phyloP scores from a whole-genome alignment of 2,113 vertebrate species.

The Ammospiza nelsoni region DNA sequence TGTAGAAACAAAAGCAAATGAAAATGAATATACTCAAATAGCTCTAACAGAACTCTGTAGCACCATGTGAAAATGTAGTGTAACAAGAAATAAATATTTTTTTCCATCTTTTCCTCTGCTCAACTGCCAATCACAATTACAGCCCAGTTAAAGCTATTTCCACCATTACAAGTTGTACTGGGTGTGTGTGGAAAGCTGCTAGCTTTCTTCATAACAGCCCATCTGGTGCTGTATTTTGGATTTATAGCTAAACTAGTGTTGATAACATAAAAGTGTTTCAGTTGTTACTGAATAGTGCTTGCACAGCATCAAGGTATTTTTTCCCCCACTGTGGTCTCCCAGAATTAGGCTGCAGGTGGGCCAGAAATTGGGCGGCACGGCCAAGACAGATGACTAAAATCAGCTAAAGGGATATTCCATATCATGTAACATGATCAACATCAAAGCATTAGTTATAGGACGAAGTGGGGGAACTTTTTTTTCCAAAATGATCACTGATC shows the following conservation, averaged over 20 bases:
- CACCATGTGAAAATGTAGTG: background rate
- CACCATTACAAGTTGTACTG: background rate
- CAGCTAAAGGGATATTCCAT: background rate
- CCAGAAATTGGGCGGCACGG: background rate
- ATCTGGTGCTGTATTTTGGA: background rate
- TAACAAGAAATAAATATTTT: background rate
- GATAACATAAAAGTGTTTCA: background rate
- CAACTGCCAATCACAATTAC: background rate
- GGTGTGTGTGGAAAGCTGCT: background rate
- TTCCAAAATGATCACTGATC: background rate
- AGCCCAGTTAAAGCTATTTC: background rate
- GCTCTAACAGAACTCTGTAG: background rate
- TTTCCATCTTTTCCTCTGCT: background rate
- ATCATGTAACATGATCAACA: background rate
- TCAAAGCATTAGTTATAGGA: background rate
- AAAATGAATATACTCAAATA: background rate
- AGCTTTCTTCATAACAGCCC: background rate
- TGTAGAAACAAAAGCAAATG: background rate
- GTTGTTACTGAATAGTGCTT: background rate
- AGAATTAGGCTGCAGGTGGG: background rate
- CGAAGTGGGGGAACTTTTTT: accelerated
- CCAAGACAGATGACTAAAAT: background rate
- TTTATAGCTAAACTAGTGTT: background rate
- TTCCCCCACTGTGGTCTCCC: background rate
- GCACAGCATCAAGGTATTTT: background rate